Evolutionary conservation across 1,140 invertebrate genomes (phyloP).

Genomic region (Hydropsyche tenuis): DNA sequence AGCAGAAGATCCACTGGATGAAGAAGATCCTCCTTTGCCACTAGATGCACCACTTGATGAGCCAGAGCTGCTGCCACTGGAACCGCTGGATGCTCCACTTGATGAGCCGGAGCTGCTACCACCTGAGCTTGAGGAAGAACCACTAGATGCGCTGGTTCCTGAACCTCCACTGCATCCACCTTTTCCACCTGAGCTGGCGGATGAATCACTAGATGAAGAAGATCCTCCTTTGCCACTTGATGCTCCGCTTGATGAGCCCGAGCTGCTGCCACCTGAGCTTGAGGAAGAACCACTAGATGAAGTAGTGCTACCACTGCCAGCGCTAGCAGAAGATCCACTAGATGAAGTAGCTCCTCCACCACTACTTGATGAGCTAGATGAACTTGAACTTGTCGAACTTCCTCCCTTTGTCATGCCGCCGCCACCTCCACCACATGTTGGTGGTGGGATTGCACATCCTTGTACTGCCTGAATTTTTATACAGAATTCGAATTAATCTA

Average conservation of each 20-base stretch:
- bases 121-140: no score
- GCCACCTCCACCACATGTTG: not conserved
- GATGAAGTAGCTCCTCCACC: not conserved
- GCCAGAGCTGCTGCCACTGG: not conserved
- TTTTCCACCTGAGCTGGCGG: not conserved
- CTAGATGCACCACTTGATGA: not conserved
- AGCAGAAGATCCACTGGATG: not conserved
- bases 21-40: not conserved
- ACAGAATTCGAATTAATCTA: not conserved
- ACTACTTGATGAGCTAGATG: not conserved
- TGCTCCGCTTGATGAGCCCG: not conserved
- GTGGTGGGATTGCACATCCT: conserved; percentile 3
- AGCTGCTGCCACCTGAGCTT: not conserved
- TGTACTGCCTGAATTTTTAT: conserved; percentile 1
- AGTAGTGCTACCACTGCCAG: not conserved
- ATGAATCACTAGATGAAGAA: not conserved
- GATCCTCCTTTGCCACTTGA: not conserved
- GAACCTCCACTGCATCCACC: no score
- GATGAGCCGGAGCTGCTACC: not conserved
- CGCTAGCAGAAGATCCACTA: not conserved
- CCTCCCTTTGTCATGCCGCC: no score
- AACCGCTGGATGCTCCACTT: not conserved
- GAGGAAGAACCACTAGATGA: not conserved
- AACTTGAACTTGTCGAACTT: not conserved
- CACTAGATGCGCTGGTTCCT: no score